Conservation (phyloP, 2,888 invertebrate species). For the Heliconius erato region DNA sequence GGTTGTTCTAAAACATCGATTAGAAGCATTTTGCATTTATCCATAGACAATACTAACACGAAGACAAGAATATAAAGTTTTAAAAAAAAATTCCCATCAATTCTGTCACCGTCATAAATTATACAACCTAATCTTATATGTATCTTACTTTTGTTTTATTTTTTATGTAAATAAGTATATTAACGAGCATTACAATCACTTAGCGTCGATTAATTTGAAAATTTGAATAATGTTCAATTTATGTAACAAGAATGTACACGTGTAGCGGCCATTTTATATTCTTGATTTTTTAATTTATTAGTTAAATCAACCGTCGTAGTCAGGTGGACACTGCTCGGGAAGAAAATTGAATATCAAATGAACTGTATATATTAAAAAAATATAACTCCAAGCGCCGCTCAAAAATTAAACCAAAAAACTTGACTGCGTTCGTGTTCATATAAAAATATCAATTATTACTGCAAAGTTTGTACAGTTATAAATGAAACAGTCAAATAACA, state of each 20-base stretch:
- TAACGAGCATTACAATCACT: slow-evolving; percentile 7
- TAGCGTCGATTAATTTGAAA: slow-evolving; percentile 10
- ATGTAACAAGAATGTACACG: slow-evolving; percentile 24
- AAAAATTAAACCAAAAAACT: too few species aligned
- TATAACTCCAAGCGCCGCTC: not conserved
- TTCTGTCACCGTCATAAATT: slow-evolving; percentile 2
- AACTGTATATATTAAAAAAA: not conserved
- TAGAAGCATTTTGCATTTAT: too few species aligned
- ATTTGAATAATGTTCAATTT: slow-evolving; percentile 13
- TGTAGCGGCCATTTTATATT: not conserved
- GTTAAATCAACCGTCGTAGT: not conserved
- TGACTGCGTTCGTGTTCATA: not conserved
- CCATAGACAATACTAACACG: too few species aligned
- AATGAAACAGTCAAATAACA: too few species aligned
- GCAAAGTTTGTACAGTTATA: not conserved
- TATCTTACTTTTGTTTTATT: slow-evolving; percentile 18
- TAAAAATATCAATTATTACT: not conserved
- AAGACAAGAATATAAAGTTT: too few species aligned
- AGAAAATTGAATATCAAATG: not conserved
- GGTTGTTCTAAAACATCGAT: too few species aligned
- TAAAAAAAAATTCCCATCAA: not conserved
- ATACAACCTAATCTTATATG: not conserved
- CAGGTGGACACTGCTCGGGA: not conserved
- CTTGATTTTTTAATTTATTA: slow-evolving; percentile 10
- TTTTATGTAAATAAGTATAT: slow-evolving; percentile 21